A percentile compares a stretch with the other conserved stretches of the same genome.
These are phyloP conservation scores for Apodemus agrarius DNA, from an alignment of 2,797 vertebrate species.

Conservation along the genomic window DNA sequence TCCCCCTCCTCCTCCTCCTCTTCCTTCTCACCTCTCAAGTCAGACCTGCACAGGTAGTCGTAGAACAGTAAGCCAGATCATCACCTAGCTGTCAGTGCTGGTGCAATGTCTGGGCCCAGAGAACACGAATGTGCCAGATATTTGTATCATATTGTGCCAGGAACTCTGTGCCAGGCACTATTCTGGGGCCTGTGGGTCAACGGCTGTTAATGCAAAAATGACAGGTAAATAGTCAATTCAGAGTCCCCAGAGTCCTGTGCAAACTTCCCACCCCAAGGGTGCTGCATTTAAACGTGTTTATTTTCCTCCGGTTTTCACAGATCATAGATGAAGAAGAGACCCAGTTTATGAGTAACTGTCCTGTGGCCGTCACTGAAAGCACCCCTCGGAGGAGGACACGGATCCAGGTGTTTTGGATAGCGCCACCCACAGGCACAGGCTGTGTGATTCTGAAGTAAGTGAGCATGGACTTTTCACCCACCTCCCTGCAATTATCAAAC, in stretches of 20 bases:
- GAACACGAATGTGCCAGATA: background rate
- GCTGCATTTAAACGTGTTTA: slow-evolving; percentile 59
- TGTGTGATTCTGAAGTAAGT: slow-evolving; percentile 97
- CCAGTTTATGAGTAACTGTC: slow-evolving; percentile 98
- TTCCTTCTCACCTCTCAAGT: too few species aligned
- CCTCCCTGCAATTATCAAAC: background rate
- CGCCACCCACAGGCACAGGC: slow-evolving; percentile 93
- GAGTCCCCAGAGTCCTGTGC: background rate
- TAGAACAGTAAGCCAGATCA: slow-evolving; percentile 43
- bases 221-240: slow-evolving; percentile 29
- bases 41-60: too few species aligned
- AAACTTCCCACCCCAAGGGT: background rate
- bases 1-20: background rate
- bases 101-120: background rate
- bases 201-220: slow-evolving; percentile 60
- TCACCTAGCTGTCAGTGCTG: slow-evolving; percentile 51
- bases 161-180: background rate
- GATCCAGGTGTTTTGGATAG: slow-evolving; percentile 98
- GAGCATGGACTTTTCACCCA: background rate
- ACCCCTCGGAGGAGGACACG: slow-evolving; percentile 95
- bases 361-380: slow-evolving; percentile 97
- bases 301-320: slow-evolving; percentile 84
- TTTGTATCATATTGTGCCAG: background rate
- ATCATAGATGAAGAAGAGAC: slow-evolving; percentile 99
- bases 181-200: slow-evolving; percentile 25